These are phyloP conservation scores for Pomphorhynchus laevis DNA, from an alignment of 1,140 invertebrate species.

Conservation along the genomic window DNA sequence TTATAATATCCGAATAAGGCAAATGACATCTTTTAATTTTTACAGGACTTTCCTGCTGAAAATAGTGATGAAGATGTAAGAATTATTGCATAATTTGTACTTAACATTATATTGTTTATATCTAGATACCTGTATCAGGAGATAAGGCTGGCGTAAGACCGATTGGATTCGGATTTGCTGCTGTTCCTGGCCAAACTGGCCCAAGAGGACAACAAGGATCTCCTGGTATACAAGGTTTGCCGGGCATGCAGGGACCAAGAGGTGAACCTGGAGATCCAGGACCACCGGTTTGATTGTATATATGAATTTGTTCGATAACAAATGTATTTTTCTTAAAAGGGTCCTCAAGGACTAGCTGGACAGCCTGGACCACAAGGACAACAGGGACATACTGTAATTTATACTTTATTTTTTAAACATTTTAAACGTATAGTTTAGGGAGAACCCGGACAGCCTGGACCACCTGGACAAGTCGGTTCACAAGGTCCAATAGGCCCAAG, in stretches of 20 bases:
- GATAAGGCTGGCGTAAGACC: conserved; percentile 11
- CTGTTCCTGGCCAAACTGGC: conserved; percentile 8
- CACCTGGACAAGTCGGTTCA: conserved; percentile 23
- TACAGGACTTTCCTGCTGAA: too few relatives aligned
- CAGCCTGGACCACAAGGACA: conserved; percentile 11
- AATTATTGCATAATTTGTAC: too few relatives aligned
- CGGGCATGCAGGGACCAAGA: conserved; percentile 1
- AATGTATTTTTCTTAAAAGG: conserved; percentile 7
- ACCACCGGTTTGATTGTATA: background rate
- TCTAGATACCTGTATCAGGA: background rate
- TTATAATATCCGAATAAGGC: too few relatives aligned
- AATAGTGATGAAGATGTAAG: too few relatives aligned
- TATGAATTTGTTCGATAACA: background rate
- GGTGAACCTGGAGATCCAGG: conserved; percentile 3
- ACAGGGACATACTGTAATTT: too few relatives aligned
- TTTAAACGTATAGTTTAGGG: conserved; percentile 17
- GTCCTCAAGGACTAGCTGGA: conserved; percentile 10
- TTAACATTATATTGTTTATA: background rate
- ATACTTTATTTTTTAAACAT: too few relatives aligned
- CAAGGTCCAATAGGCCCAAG: conserved; percentile 25
- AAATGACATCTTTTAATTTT: too few relatives aligned
- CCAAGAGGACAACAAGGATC: conserved; percentile 2
- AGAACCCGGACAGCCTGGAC: conserved; percentile 19
- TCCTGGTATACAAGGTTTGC: conserved; percentile 2
- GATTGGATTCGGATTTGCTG: conserved; percentile 14